Evolutionary conservation across 2,888 invertebrate genomes (phyloP), one percentile per base, ranked within the genome.

Genomic region (Cristatella mucedo): DNA sequence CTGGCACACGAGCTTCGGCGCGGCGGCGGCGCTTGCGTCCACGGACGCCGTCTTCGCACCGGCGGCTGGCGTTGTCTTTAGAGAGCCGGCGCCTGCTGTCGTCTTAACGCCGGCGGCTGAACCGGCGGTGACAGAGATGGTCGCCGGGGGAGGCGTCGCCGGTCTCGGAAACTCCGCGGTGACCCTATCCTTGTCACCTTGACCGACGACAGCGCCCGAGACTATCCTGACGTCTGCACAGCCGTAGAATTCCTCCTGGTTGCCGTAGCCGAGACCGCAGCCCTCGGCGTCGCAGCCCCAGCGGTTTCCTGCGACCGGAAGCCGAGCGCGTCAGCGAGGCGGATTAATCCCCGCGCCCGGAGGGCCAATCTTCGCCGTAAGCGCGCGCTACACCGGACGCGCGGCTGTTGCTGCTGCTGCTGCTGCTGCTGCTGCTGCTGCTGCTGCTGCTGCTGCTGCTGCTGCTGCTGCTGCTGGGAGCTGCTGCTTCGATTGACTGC

Each of bases 401-500:
- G n/a, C 40, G 32, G 30, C 40, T 41, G 24, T 32, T 29, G 22
- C 42, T 41, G 22, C 32, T 22, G 26, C 40, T 41, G 33, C 40
- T 41, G 7, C 32, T 41, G 13, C 40, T 41, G 15, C 40, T 41
- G 15, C 40, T 33, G 30, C 42, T 42, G 3, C 42, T 42, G 30
- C 42, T 42, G 22, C 40, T 42, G 30, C 42, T 42, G 33, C 42
- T 42, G 26, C 33, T 42, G 33, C 42, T 42, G 33, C 42, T 42
- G 30, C 42, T 41, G 33, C 40, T 33, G 33, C 42, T 41, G 30
- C 42, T 42, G 33, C 39, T 42, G 20, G 26, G 26, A n/a, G n/a
- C n/a, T n/a, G n/a, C n/a, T n/a, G n/a, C n/a, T n/a, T n/a, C n/a
- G n/a, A n/a, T n/a, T n/a, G n/a, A n/a, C n/a, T n/a, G n/a, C n/a